A percentile compares a stretch with the other conserved stretches of the same genome.
Conservation (phyloP, 1,140 invertebrate genomes). For the Camponotus vicinus region DNA sequence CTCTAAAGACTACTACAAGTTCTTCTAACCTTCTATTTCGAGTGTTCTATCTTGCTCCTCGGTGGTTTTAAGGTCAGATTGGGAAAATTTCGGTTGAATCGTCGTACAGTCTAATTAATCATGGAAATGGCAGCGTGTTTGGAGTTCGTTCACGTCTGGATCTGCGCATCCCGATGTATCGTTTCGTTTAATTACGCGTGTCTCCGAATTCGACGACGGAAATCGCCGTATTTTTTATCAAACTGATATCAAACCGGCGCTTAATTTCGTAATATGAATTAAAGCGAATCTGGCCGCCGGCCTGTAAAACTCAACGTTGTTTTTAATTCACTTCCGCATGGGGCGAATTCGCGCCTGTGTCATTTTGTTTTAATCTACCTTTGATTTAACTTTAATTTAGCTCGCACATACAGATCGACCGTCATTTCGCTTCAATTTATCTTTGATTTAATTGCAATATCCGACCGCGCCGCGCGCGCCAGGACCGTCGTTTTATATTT, state of each 20-base stretch:
- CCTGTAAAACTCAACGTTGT: constrained; percentile 43
- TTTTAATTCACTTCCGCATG: constrained; percentile 38
- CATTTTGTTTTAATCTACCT: constrained; percentile 57
- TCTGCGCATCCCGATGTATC: neutral
- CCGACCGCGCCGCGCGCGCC: constrained; percentile 24
- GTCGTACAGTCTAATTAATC: constrained; percentile 40
- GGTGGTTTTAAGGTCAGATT: constrained; percentile 41
- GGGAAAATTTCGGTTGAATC: constrained; percentile 43
- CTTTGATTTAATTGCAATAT: constrained; percentile 64
- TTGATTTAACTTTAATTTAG: constrained; percentile 66
- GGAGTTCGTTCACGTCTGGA: too few species aligned
- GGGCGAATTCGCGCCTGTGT: constrained; percentile 42
- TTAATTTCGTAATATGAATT: constrained; percentile 54
- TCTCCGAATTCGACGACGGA: too few species aligned
- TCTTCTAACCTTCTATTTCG: constrained; percentile 55
- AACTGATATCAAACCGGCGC: constrained; percentile 38
- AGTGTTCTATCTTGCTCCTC: constrained; percentile 43
- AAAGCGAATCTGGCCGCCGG: constrained; percentile 2
- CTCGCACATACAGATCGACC: constrained; percentile 33
- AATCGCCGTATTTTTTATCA: constrained; percentile 11
- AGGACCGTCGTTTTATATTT: constrained; percentile 44
- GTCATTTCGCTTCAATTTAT: constrained; percentile 60
- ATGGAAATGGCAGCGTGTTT: constrained; percentile 23
- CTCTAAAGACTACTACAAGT: constrained; percentile 24
- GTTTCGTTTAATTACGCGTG: constrained; percentile 26